phyloP scores from a whole-genome alignment of 2,888 invertebrate species.

The Latheticus oryzae region DNA sequence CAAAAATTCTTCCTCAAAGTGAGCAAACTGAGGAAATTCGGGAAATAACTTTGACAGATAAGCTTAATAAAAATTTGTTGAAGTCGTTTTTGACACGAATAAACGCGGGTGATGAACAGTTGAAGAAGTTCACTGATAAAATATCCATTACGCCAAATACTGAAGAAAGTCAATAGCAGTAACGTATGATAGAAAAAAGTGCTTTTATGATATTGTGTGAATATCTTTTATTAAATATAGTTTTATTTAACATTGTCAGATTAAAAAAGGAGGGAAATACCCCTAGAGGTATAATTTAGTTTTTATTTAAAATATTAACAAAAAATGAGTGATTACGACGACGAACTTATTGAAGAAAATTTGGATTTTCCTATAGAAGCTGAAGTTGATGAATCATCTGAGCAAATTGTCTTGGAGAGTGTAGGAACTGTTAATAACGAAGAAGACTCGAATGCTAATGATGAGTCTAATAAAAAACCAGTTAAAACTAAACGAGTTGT shows the following conservation, averaged over 20 bases:
- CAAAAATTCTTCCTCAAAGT: constrained; percentile 24
- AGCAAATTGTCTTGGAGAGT: neutral
- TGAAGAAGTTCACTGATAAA: constrained; percentile 35
- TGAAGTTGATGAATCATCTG: constrained; percentile 14
- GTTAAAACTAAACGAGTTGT: constrained; percentile 70
- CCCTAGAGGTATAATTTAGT: neutral
- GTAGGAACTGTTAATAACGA: too few relatives aligned
- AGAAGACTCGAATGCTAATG: too few relatives aligned
- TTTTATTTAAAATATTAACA: too few relatives aligned
- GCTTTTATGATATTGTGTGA: too few relatives aligned
- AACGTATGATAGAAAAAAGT: too few relatives aligned
- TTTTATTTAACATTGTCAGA: constrained; percentile 10
- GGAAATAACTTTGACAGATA: constrained; percentile 72
- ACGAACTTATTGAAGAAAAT: constrained; percentile 48
- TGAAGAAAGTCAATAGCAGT: too few relatives aligned
- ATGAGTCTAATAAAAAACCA: constrained; percentile 62
- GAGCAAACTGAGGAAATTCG: constrained; percentile 22
- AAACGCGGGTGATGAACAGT: constrained; percentile 59
- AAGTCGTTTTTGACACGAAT: constrained; percentile 73
- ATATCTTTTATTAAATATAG: too few relatives aligned
- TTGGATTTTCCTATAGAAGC: constrained; percentile 44
- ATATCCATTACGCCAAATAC: neutral
- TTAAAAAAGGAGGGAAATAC: constrained; percentile 1
- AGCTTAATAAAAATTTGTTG: constrained; percentile 74
- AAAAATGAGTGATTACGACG: constrained; percentile 49